Evolutionary conservation across 2,797 vertebrate genomes (phyloP).

Genomic region (Toxotes lorentzi): DNA sequence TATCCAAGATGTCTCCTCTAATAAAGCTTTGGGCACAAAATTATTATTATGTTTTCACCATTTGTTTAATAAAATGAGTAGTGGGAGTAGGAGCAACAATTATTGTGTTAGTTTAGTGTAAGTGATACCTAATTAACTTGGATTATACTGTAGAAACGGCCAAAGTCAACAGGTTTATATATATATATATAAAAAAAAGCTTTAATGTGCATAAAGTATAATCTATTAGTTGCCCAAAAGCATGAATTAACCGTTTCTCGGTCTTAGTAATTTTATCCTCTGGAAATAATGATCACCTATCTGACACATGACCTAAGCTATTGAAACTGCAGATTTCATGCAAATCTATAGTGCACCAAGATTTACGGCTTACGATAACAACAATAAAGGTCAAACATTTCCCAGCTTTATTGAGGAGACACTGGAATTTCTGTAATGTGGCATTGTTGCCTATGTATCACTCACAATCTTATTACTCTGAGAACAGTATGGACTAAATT

Average conservation of each 20-base stretch:
- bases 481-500: conserved; percentile 53
- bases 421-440: conserved; percentile 2
- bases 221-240: neutral
- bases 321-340: neutral
- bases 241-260: neutral
- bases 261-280: conserved; percentile 8
- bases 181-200: neutral
- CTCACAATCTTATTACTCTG: conserved; percentile 33
- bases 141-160: neutral
- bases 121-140: neutral
- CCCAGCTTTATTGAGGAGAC: neutral
- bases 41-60: neutral
- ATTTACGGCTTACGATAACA: conserved; percentile 14
- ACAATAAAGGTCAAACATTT: conserved; percentile 26
- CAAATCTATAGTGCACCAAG: neutral
- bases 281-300: conserved; percentile 16
- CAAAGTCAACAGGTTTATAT: too few relatives aligned
- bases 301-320: conserved; percentile 9
- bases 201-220: neutral
- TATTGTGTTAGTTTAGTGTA: too few relatives aligned
- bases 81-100: neutral
- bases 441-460: conserved; percentile 32
- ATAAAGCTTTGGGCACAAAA: neutral
- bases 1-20: neutral
- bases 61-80: neutral